Evolutionary conservation across 2,888 invertebrate genomes (phyloP).

Genomic region (Hydrotaea cyrtoneurina): DNA sequence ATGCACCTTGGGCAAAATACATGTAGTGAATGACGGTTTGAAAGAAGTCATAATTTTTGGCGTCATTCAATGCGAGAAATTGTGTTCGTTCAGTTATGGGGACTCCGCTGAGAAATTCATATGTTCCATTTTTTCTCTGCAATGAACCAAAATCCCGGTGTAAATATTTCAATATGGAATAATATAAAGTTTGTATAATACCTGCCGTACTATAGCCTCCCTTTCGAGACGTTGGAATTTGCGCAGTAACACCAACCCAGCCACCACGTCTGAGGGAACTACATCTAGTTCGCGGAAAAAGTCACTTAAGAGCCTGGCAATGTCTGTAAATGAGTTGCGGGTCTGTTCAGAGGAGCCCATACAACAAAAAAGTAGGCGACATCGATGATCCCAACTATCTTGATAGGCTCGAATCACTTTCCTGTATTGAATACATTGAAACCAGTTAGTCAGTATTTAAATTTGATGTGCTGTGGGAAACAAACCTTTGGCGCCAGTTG

Average conservation of each 20-base stretch:
- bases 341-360: constrained; percentile 88
- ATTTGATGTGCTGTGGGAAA: background rate
- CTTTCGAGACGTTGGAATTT: constrained; percentile 90
- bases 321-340: constrained; percentile 91
- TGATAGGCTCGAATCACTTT: constrained; percentile 93
- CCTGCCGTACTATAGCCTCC: constrained; percentile 87
- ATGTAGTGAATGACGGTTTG: constrained; percentile 89
- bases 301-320: constrained; percentile 90
- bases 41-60: constrained; percentile 86
- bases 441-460: background rate
- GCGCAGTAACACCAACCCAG: constrained; percentile 89
- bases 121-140: constrained; percentile 89
- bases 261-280: constrained; percentile 92
- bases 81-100: constrained; percentile 90
- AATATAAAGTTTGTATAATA: constrained; percentile 71
- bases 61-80: constrained; percentile 90
- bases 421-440: constrained; percentile 80
- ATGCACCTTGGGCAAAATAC: constrained; percentile 91
- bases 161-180: background rate
- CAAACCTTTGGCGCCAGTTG: constrained; percentile 91
- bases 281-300: constrained; percentile 94
- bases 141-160: constrained; percentile 58
- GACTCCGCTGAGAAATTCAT: constrained; percentile 92
- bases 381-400: constrained; percentile 93
- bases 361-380: constrained; percentile 91